These are phyloP conservation scores for Craterocephalus amniculus DNA, from an alignment of 2,797 vertebrate species.

Conservation along the genomic window DNA sequence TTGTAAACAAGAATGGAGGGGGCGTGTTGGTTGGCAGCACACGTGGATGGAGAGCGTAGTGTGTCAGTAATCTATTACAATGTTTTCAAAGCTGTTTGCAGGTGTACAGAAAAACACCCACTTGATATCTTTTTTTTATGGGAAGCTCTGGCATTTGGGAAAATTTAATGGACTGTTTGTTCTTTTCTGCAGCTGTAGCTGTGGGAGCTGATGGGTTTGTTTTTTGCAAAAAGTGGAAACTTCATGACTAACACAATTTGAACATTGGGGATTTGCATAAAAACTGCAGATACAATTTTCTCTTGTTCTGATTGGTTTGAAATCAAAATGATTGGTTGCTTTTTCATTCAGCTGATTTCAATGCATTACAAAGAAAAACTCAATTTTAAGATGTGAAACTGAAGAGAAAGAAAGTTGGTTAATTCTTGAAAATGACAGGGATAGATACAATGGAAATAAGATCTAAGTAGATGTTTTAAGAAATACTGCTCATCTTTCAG, in stretches of 20 bases:
- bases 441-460: background rate
- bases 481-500: background rate
- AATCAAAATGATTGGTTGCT: slow-evolving; percentile 15
- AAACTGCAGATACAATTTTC: background rate
- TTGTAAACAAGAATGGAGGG: slow-evolving; percentile 50
- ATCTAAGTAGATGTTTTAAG: too few species aligned
- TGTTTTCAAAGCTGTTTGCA: slow-evolving; percentile 26
- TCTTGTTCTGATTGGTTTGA: slow-evolving; percentile 24
- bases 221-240: slow-evolving; percentile 21
- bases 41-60: slow-evolving; percentile 7
- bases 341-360: background rate
- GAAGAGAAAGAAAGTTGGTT: slow-evolving; percentile 10
- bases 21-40: slow-evolving; percentile 13
- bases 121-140: slow-evolving; percentile 44
- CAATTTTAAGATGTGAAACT: slow-evolving; percentile 12
- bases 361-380: background rate
- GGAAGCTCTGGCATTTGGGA: slow-evolving; percentile 54
- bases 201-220: slow-evolving; percentile 11
- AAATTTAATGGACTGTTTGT: slow-evolving; percentile 51
- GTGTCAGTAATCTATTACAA: slow-evolving; percentile 9
- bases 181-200: slow-evolving; percentile 56
- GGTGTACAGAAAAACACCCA: slow-evolving; percentile 56
- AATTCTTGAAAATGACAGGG: slow-evolving; percentile 26
- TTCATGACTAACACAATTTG: slow-evolving; percentile 18
- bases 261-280: slow-evolving; percentile 28